phyloP scores from a whole-genome alignment of 2,113 vertebrate species.

The Siniperca knerii region DNA sequence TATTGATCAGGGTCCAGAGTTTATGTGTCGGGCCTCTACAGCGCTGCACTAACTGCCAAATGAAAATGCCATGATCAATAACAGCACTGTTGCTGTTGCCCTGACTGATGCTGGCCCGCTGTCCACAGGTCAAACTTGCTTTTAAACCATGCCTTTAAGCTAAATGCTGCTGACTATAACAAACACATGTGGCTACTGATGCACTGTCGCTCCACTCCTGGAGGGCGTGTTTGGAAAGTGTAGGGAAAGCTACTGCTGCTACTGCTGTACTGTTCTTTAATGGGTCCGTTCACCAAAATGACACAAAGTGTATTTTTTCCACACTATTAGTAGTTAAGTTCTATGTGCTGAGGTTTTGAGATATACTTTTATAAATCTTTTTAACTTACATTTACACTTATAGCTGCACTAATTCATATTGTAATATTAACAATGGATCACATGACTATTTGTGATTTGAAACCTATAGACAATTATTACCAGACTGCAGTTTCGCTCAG shows the following conservation, averaged over 20 bases:
- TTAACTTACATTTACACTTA: neutral
- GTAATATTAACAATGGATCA: neutral
- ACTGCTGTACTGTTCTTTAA: neutral
- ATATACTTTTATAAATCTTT: neutral
- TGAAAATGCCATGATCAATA: slow-evolving; percentile 53
- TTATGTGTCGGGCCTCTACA: slow-evolving; percentile 30
- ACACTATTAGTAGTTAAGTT: neutral
- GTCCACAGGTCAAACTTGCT: slow-evolving; percentile 24
- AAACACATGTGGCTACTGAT: neutral
- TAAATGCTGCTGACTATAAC: slow-evolving; percentile 26
- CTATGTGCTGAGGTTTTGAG: neutral
- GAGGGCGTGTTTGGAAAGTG: neutral
- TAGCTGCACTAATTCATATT: neutral
- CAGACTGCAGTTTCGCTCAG: neutral
- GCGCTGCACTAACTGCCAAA: slow-evolving; percentile 20
- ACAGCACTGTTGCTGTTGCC: neutral
- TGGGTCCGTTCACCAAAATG: neutral
- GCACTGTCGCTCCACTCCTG: neutral
- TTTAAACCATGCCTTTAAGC: slow-evolving; percentile 23
- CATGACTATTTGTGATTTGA: neutral
- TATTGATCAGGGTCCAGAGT: slow-evolving; percentile 47
- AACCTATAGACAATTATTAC: neutral
- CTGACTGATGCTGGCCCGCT: slow-evolving; percentile 15
- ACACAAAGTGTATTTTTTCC: neutral
- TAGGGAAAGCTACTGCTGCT: neutral